phyloP scores from a whole-genome alignment of 1,140 invertebrate species.

The Diachasma alloeum region DNA sequence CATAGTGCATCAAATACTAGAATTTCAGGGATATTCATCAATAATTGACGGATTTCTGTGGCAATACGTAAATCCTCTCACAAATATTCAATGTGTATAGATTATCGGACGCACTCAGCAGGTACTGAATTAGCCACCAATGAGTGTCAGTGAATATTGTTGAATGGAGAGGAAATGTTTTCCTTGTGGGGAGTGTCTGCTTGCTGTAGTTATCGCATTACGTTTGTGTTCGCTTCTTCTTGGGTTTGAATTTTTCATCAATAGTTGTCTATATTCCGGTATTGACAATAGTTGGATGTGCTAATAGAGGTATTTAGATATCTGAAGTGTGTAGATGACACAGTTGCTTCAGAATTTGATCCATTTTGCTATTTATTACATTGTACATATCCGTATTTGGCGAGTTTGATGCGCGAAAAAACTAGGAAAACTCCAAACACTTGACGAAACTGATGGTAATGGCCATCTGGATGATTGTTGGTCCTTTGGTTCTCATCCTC shows the following conservation, averaged over 20 bases:
- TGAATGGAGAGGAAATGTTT: conserved; percentile 12
- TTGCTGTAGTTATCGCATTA: not conserved
- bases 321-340: not conserved
- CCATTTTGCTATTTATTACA: no score
- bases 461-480: no score
- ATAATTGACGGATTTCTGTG: no score
- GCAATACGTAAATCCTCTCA: no score
- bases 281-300: no score
- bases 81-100: no score
- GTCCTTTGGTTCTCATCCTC: no score
- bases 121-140: conserved; percentile 20
- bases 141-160: not conserved
- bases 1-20: no score
- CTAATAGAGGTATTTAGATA: not conserved
- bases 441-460: no score
- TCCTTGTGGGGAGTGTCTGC: not conserved
- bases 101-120: conserved; percentile 10
- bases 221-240: not conserved
- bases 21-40: not conserved
- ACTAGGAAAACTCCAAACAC: no score
- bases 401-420: no score
- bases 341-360: not conserved
- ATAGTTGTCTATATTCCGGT: not conserved
- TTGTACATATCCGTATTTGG: no score
- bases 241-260: not conserved